Evolutionary conservation across 1,140 invertebrate genomes (phyloP).

Genomic region (Caenorhabditis remanei): DNA sequence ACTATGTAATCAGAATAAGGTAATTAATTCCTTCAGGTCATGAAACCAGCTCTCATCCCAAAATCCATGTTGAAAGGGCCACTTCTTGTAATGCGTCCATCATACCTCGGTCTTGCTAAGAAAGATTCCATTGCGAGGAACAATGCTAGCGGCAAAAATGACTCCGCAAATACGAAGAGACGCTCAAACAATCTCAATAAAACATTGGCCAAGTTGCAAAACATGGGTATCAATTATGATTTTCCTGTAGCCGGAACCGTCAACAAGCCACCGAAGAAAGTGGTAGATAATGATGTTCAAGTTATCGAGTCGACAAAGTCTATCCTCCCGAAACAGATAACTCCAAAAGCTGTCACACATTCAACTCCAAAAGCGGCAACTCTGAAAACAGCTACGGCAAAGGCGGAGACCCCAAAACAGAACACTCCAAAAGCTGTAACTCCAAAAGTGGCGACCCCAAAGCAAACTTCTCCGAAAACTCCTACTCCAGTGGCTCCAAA

Average conservation of each 20-base stretch:
- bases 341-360: not conserved
- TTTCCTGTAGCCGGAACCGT: not conserved
- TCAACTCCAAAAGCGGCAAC: constrained; percentile 3
- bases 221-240: constrained; percentile 59
- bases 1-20: not conserved
- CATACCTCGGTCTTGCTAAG: constrained; percentile 30
- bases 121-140: constrained; percentile 44
- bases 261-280: not conserved
- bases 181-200: constrained; percentile 6
- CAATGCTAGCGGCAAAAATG: constrained; percentile 9
- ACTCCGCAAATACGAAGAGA: not conserved
- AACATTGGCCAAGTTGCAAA: constrained; percentile 27
- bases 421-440: not conserved
- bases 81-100: constrained; percentile 46
- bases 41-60: constrained; percentile 43
- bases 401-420: not conserved
- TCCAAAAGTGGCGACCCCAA: not conserved
- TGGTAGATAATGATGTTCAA: not conserved
- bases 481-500: not conserved
- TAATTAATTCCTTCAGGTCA: constrained; percentile 37
- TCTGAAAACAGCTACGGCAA: not conserved
- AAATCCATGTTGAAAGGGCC: constrained; percentile 55
- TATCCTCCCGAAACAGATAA: not conserved
- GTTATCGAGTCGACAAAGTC: not conserved
- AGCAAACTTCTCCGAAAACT: not conserved